Evolutionary conservation across 2,888 invertebrate species (phyloP).

Genomic region (Erebia epiphron): DNA sequence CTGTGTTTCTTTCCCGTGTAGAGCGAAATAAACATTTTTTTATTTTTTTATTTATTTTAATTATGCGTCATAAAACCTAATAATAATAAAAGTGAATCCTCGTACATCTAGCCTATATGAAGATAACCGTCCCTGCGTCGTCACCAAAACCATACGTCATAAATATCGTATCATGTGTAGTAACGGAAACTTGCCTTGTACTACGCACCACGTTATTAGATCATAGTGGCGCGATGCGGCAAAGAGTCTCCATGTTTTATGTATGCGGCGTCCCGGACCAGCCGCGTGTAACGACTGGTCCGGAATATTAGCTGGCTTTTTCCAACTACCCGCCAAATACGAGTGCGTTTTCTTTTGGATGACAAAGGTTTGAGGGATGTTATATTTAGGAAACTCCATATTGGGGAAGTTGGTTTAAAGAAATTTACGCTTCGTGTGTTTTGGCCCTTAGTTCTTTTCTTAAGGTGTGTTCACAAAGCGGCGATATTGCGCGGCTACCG

Average conservation of each 20-base stretch:
- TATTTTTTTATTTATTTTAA: too few relatives aligned
- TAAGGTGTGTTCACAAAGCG: too few relatives aligned
- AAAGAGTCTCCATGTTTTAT: slow-evolving; percentile 70
- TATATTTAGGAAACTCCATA: slow-evolving; percentile 3
- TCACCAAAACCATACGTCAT: neutral
- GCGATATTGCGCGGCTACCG: too few relatives aligned
- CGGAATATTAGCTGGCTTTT: slow-evolving; percentile 41
- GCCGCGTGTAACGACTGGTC: slow-evolving; percentile 41
- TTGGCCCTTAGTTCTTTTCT: too few relatives aligned
- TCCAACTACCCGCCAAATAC: slow-evolving; percentile 38
- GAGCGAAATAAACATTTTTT: too few relatives aligned
- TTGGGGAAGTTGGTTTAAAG: neutral
- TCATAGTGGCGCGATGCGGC: slow-evolving; percentile 69
- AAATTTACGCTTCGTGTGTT: neutral
- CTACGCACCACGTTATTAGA: slow-evolving; percentile 74
- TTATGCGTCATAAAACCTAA: too few relatives aligned
- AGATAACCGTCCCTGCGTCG: too few relatives aligned
- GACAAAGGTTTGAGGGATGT: slow-evolving; percentile 29
- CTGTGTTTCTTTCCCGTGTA: too few relatives aligned
- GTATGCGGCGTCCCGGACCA: slow-evolving; percentile 58
- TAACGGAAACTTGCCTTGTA: slow-evolving; percentile 45
- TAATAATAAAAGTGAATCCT: too few relatives aligned
- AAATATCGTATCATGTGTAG: slow-evolving; percentile 39
- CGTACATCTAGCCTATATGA: too few relatives aligned
- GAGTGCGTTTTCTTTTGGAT: slow-evolving; percentile 32